Evolutionary conservation across 92 coral and sea anemone genomes (phyloP), one percentile per base, ranked within the genome.

Genomic region (Metridium senile): DNA sequence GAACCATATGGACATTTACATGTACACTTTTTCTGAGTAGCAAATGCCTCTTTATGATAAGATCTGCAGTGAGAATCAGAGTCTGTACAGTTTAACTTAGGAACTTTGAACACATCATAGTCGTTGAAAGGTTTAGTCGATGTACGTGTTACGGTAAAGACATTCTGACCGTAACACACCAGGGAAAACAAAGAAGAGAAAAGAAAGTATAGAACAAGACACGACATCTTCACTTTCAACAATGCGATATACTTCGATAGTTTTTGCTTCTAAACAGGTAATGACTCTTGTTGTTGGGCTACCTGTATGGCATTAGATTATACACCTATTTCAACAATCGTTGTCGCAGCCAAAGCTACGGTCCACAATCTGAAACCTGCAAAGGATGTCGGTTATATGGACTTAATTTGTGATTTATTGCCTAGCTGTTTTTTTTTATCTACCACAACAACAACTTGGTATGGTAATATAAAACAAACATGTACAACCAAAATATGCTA

Each of bases 1-100:
- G 66, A 10, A 11, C 25, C 10, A 54, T 56, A 31, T 0, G 76
- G 76, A 33, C 76, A 72, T 26, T 13, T 29, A 29, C 76, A 72
- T 4, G 27, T 19, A 31, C 76, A 72, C 1, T 20, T 18, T 32
- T 29, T 27, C 18, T 19, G 1, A 31, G 65, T 8, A 53, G 17
- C 39, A 32, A 1, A 70, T 20, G 76, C 65, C 0, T 29, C 0
- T 20, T 30, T 9, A 21, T 56, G 27, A 54, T 28, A 56, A 26
- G 64, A 56, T 19, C 28, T 53, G 29, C 76, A 72, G 11, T 72
- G 25, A 18, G 45, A 61, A 46, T 39, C 58, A 35, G 70, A 47
- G 10, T 1, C 46, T 11, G 64, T 62, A 62, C 71, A 65, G 18
- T 29, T 62, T n/a, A 25, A 61, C 9, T 68, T 1, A 26, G 70